A percentile compares a stretch with the other conserved stretches of the same genome.
phyloP scores from a whole-genome alignment of 2,888 invertebrate species.

The Erebia ligea region DNA sequence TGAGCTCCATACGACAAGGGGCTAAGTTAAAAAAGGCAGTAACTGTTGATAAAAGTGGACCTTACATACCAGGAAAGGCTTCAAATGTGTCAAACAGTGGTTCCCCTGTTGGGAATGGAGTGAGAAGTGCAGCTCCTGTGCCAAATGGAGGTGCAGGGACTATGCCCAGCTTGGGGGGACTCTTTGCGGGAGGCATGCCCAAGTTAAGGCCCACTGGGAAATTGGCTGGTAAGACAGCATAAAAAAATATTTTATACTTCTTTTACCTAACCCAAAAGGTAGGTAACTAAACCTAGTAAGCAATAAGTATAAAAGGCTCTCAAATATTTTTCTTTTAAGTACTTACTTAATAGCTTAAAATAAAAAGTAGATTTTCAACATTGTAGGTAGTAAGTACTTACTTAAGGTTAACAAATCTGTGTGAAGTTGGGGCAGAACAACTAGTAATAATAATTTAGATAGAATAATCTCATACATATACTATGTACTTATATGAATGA shows the following conservation, averaged over 20 bases:
- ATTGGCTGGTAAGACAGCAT: conserved; percentile 60
- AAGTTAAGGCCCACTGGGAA: conserved; percentile 89
- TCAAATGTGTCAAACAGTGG: conserved; percentile 57
- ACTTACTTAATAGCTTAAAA: too few species aligned
- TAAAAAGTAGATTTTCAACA: too few species aligned
- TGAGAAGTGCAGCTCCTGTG: conserved; percentile 60
- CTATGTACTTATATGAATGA: too few species aligned
- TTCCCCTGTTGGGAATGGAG: conserved; percentile 61
- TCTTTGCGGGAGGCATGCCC: conserved; percentile 93
- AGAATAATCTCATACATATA: too few species aligned
- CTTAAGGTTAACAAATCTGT: too few species aligned
- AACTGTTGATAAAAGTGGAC: conserved; percentile 96
- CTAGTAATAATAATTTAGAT: too few species aligned
- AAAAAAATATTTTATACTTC: background rate
- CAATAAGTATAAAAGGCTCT: too few species aligned
- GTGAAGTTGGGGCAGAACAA: too few species aligned
- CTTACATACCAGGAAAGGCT: conserved; percentile 87
- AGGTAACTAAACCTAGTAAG: background rate
- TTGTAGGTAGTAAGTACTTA: too few species aligned
- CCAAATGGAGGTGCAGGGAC: conserved; percentile 66
- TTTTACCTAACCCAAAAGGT: background rate
- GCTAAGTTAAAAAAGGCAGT: conserved; percentile 91
- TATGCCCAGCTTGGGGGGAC: conserved; percentile 84
- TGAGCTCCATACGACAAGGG: conserved; percentile 93
- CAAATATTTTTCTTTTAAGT: too few species aligned